Percentiles rank a stretch among this genome's conserved stretches.
Evolutionary conservation across 2,113 vertebrate genomes (phyloP).

Genomic region (Aramus guarauna): DNA sequence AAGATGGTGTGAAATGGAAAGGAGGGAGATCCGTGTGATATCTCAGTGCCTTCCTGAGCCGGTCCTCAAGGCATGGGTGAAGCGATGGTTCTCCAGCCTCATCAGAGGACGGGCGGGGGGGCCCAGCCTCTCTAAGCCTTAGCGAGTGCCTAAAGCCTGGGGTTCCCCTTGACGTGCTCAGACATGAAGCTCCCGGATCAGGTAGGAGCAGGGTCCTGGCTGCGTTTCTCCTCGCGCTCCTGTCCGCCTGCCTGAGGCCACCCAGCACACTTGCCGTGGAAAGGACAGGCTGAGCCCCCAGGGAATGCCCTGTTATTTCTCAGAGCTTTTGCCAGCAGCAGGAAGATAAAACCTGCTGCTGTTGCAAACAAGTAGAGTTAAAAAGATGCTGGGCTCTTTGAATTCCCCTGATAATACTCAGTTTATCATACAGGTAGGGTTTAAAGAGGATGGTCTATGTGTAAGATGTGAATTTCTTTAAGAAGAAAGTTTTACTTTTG

Average conservation of each 20-base stretch:
- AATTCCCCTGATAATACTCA: neutral
- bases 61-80: neutral
- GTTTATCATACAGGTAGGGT: neutral
- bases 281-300: neutral
- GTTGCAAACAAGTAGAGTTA: neutral
- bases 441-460: neutral
- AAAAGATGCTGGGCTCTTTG: neutral
- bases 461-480: neutral
- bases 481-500: neutral
- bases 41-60: neutral
- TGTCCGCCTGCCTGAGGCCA: neutral
- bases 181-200: neutral
- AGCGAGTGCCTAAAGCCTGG: neutral
- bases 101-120: too few relatives aligned
- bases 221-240: neutral
- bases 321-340: neutral
- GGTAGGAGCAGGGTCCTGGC: neutral
- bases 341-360: neutral
- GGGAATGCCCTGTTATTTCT: neutral
- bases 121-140: neutral
- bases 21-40: neutral
- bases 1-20: neutral
- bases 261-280: neutral
- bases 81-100: neutral
- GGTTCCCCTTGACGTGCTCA: neutral